Evolutionary conservation across 37 sponge, comb jelly and placozoan genomes (phyloP), one percentile per base, ranked within the genome.

Genomic region (Theonella swinhoei): DNA sequence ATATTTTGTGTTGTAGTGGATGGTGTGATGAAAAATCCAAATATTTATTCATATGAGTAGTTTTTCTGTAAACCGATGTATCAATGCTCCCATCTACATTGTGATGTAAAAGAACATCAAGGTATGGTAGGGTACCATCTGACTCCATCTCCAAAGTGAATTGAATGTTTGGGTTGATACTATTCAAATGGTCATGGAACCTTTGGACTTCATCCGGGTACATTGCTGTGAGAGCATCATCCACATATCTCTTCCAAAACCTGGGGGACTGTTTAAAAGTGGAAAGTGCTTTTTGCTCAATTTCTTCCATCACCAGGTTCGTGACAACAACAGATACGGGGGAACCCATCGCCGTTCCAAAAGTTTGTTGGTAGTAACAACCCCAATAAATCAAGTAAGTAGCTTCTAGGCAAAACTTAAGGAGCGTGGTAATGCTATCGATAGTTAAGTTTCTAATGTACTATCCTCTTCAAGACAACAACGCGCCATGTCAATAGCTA

Each of bases 171-270:
- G 54, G 54, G 54, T 47, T 47, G 54, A 47, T 83, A 36, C 42
- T 30, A 41, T 83, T 83, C 42, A 83, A 40, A 37, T 83, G 83
- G 19, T 32, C 65, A 19, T 62, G 84, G 66, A 83, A 67, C 32
- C 38, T 17, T 25, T 62, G 30, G 22, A 75, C 33, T 29, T 61
- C 30, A 30, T 83, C 76, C 2, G 43, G 30, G 0, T 37, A 66
- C 2, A 83, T 11, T 42, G 67, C 84, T 17, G 84, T 47, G 58
- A 34, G 61, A 2, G 84, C 73, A 40, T 79, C 80, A 17, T 79
- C 68, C 42, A 83, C 83, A 31, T 73, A 83, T 41, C 83, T 11
- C 75, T 83, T 83, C 84, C 84, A 83, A 42, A 83, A 83, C 20
- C 14, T 31, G 54, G 84, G 84, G 5, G 30, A 9, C 9, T 19